phyloP scores from a whole-genome alignment of 2,113 vertebrate species.

The Emydura subglobosa region DNA sequence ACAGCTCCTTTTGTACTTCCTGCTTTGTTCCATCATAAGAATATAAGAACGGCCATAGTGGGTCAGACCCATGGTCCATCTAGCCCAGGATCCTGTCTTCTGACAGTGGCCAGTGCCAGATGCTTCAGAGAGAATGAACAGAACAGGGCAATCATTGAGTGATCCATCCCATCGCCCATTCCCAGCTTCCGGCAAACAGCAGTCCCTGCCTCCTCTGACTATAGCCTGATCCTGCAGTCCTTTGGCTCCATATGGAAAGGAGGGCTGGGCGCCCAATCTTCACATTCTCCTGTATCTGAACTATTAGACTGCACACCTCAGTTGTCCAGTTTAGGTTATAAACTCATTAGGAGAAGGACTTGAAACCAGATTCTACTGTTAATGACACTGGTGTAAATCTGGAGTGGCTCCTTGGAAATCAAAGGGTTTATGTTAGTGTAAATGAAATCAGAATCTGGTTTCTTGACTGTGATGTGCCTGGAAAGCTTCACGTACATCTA shows the following conservation, averaged over 20 bases:
- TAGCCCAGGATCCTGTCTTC: no score
- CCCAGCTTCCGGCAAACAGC: no score
- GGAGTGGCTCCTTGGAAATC: background rate
- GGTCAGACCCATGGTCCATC: no score
- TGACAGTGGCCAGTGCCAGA: no score
- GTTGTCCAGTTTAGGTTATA: background rate
- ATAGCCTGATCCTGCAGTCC: background rate
- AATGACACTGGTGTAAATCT: background rate
- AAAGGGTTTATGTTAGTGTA: background rate
- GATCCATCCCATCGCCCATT: no score
- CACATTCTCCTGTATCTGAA: background rate
- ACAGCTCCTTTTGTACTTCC: background rate
- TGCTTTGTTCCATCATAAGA: background rate
- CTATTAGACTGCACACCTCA: background rate
- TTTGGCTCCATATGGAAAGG: background rate
- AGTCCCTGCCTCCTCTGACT: no score
- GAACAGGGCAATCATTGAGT: no score
- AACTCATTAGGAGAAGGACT: background rate
- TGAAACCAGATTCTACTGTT: background rate
- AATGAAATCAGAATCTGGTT: no score
- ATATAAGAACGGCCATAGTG: no score
- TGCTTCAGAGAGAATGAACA: no score
- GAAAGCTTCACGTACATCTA: background rate
- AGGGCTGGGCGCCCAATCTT: background rate
- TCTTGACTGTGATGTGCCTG: background rate